phyloP scores from a whole-genome alignment of 2,797 vertebrate species.

The Todus mexicanus region DNA sequence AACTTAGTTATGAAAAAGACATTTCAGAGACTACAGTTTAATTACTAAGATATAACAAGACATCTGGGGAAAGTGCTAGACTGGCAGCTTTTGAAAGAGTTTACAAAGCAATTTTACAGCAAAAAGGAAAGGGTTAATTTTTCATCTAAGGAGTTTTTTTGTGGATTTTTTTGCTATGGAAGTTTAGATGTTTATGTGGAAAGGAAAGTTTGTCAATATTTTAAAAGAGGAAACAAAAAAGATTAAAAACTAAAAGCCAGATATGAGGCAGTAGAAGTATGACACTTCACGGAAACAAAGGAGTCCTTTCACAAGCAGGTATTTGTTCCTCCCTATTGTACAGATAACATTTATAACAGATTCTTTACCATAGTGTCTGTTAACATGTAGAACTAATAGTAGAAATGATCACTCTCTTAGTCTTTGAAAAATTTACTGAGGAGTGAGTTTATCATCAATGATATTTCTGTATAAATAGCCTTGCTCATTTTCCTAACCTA shows the following conservation, averaged over 20 bases:
- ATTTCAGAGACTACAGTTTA: slow-evolving; percentile 53
- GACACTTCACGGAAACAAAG: not conserved
- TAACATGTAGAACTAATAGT: not conserved
- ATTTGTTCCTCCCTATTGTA: not conserved
- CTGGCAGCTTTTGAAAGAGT: slow-evolving; percentile 25
- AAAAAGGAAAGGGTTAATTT: not conserved
- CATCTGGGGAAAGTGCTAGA: slow-evolving; percentile 23
- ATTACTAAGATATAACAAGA: slow-evolving; percentile 47
- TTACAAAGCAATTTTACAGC: not conserved
- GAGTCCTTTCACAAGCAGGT: not conserved
- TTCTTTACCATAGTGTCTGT: not conserved
- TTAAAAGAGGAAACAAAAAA: not conserved
- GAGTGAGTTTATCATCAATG: not conserved
- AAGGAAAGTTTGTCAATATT: not conserved
- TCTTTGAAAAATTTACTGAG: not conserved
- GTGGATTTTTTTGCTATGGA: not conserved
- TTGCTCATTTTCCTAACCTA: not conserved
- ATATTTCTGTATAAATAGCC: not conserved
- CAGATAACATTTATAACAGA: not conserved
- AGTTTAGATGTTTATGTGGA: not conserved
- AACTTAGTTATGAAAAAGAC: slow-evolving; percentile 49
- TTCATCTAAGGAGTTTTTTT: not conserved
- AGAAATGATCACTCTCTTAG: not conserved
- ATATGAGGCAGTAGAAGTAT: not conserved
- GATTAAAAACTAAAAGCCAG: not conserved